These are phyloP conservation scores for Oscheius sp. DNA, from an alignment of 2,888 invertebrate species.

Conservation along the genomic window DNA sequence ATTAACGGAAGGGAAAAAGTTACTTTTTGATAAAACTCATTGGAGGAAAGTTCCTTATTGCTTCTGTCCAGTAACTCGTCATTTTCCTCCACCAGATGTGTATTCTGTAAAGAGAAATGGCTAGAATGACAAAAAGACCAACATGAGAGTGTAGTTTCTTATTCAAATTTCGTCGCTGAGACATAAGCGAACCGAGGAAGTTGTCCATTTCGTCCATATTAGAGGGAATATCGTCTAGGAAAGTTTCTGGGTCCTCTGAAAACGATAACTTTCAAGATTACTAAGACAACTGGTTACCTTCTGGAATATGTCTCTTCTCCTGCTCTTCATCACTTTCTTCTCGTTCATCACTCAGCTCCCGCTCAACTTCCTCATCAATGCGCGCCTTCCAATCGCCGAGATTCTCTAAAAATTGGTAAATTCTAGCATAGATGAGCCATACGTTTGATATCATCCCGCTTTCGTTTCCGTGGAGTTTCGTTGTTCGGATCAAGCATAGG, in stretches of 20 bases:
- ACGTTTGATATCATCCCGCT: conserved; percentile 11
- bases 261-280: not conserved
- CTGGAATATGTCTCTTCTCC: conserved; percentile 4
- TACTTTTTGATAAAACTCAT: conserved; percentile 39
- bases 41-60: conserved; percentile 23
- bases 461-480: not conserved
- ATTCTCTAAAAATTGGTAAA: conserved; percentile 6
- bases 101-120: not conserved
- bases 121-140: conserved; percentile 4
- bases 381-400: conserved; percentile 28
- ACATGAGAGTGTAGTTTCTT: conserved; percentile 16
- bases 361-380: conserved; percentile 17
- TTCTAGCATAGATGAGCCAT: not conserved
- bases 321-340: conserved; percentile 24
- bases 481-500: not conserved
- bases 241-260: conserved; percentile 9
- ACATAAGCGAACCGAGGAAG: not conserved
- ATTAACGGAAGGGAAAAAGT: not conserved
- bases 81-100: conserved; percentile 17
- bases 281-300: not conserved
- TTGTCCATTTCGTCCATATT: conserved; percentile 8
- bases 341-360: conserved; percentile 9
- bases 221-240: not conserved
- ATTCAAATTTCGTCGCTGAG: conserved; percentile 3
- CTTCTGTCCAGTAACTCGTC: conserved; percentile 11